phyloP scores from a whole-genome alignment of 1,140 invertebrate species.

The Zaprionus inermis region DNA sequence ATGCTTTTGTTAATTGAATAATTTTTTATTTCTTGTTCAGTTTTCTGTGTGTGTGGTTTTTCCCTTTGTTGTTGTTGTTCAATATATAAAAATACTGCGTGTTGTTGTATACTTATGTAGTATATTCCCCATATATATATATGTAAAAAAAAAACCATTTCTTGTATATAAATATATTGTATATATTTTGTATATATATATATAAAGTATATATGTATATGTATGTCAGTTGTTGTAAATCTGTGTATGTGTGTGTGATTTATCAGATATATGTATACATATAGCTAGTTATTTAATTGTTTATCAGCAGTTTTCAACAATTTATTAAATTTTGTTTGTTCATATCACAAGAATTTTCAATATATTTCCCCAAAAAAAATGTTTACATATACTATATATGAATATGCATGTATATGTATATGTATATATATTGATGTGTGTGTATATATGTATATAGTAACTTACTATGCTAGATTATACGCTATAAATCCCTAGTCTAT shows the following conservation, averaged over 20 bases:
- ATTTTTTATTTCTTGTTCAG: slow-evolving; percentile 59
- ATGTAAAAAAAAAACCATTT: slow-evolving; percentile 60
- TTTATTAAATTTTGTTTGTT: slow-evolving; percentile 68
- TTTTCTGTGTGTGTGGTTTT: slow-evolving; percentile 55
- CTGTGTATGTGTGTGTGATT: slow-evolving; percentile 28
- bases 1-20: slow-evolving; percentile 55
- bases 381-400: slow-evolving; percentile 31
- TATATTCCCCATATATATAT: slow-evolving; percentile 21
- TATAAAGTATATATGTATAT: slow-evolving; percentile 55
- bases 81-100: slow-evolving; percentile 78
- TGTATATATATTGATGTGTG: background rate
- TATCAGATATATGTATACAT: slow-evolving; percentile 33
- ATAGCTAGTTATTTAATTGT: slow-evolving; percentile 48
- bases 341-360: slow-evolving; percentile 82
- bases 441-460: slow-evolving; percentile 17
- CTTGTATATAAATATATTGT: slow-evolving; percentile 77
- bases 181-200: slow-evolving; percentile 65
- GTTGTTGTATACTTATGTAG: slow-evolving; percentile 34
- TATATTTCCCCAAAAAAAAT: slow-evolving; percentile 60
- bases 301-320: slow-evolving; percentile 67
- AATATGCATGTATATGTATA: slow-evolving; percentile 21
- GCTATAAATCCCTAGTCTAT: slow-evolving; percentile 28
- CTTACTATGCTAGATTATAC: slow-evolving; percentile 4
- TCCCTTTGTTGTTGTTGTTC: slow-evolving; percentile 29
- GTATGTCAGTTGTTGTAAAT: slow-evolving; percentile 35